phyloP scores from a whole-genome alignment of 2,888 invertebrate genomes.

The Drosophila lutescens region DNA sequence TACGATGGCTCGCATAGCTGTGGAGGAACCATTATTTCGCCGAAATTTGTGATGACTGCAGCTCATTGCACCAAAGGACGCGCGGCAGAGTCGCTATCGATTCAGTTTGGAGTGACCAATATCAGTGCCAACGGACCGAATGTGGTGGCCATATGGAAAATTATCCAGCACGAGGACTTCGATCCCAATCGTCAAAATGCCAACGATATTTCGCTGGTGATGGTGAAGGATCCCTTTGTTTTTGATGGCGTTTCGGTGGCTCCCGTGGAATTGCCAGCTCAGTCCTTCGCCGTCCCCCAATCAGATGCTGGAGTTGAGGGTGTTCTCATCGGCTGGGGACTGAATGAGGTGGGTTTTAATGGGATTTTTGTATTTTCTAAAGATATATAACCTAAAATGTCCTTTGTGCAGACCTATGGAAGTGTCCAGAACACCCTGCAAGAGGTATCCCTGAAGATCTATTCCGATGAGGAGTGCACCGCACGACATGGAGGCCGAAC shows the following conservation, averaged over 20 bases:
- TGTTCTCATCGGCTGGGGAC: constrained; percentile 81
- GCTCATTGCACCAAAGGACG: constrained; percentile 75
- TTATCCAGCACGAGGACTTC: constrained; percentile 82
- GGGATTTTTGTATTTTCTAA: neutral
- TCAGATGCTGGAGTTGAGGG: constrained; percentile 60
- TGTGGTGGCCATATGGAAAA: constrained; percentile 65
- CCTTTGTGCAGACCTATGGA: constrained; percentile 78
- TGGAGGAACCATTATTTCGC: constrained; percentile 71
- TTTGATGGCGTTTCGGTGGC: constrained; percentile 68
- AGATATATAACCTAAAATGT: neutral
- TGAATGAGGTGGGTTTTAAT: constrained; percentile 62
- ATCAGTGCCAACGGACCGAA: constrained; percentile 62
- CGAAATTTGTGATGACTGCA: constrained; percentile 75
- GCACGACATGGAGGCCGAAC: constrained; percentile 70
- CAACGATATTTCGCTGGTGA: constrained; percentile 84
- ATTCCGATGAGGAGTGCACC: constrained; percentile 82
- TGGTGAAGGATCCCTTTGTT: constrained; percentile 70
- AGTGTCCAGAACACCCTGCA: constrained; percentile 78
- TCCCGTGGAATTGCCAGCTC: constrained; percentile 75
- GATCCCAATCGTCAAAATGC: constrained; percentile 62
- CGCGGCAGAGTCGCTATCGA: constrained; percentile 35
- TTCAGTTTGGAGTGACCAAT: constrained; percentile 74
- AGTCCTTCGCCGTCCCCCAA: constrained; percentile 69
- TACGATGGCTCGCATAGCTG: constrained; percentile 71
- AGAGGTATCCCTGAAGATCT: constrained; percentile 82